Conservation (phyloP, 2,113 vertebrate species). For the Thomomys bottae region DNA sequence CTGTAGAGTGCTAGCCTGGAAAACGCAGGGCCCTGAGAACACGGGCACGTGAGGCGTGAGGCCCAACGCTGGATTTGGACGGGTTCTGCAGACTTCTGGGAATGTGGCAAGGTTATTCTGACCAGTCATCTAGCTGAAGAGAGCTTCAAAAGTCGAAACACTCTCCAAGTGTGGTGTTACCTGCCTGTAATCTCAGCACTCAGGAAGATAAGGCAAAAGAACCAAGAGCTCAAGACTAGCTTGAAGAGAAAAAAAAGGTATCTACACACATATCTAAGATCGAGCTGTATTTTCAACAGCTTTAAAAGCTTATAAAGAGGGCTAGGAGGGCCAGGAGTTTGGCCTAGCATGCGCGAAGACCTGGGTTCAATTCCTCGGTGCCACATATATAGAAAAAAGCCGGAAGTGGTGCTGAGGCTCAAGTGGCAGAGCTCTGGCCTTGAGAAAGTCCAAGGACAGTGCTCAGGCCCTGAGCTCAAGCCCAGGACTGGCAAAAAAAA, state of each 20-base stretch:
- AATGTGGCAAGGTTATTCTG: neutral
- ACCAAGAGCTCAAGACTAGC: neutral
- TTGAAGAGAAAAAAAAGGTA: neutral
- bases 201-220: neutral
- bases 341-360: no score
- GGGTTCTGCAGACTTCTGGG: neutral
- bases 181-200: neutral
- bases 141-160: neutral
- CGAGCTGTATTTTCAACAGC: slow-evolving; percentile 1
- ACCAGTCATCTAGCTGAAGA: neutral
- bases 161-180: neutral
- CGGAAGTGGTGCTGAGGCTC: no score
- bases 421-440: no score
- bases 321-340: no score
- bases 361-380: no score
- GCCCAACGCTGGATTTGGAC: neutral
- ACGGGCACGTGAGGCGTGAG: neutral
- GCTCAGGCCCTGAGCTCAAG: no score
- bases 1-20: no score
- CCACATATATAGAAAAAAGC: no score
- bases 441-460: no score
- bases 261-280: neutral
- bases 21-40: no score
- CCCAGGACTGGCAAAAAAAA: no score
- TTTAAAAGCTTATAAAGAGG: neutral